Evolutionary conservation across 2,888 invertebrate genomes (phyloP), one percentile per base, ranked within the genome.

Genomic region (Drosophila anomalipes): DNA sequence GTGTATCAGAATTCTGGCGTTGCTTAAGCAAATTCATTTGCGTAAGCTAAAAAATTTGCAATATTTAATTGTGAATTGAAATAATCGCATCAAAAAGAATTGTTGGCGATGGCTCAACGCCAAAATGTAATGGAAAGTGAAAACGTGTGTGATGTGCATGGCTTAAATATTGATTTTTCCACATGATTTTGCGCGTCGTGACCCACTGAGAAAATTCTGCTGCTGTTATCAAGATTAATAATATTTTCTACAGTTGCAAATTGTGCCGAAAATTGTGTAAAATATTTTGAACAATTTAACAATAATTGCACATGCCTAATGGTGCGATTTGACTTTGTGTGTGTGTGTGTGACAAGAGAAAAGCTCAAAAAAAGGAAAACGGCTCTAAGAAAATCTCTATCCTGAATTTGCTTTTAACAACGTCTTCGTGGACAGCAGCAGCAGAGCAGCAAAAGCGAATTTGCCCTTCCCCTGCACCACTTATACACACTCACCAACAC

Each of bases 341-440:
- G 54, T 47, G 12, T 59, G 67, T 44, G 63, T 61, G 74, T 52
- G 65, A n/a, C 28, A 81, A 62, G 79, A 71, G 73, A 72, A 86
- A 85, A 89, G 87, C 89, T 82, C 70, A 37, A 30, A 56, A 75
- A 69, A 63, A 74, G n/a, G 32, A 70, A 84, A 74, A 75, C 59
- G 66, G 71, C 74, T 74, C 74, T 74, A 82, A 91, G 91, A 88
- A 88, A 88, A 91, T 88, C 91, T 88, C 88, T 88, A 88, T 88
- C 89, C 88, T 85, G 86, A 90, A 81, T 91, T 88, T 86, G 77
- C 77, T 83, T 88, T 80, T 61, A 60, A 76, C 71, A 77, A 82
- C 76, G 82, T 87, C 79, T 85, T 87, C 82, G 82, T 86, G 70
- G 53, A 69, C 72, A 77, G 63, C 77, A 78, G 76, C 26, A 57